Evolutionary conservation across 2,797 vertebrate species (phyloP).

Genomic region (Picus viridis): DNA sequence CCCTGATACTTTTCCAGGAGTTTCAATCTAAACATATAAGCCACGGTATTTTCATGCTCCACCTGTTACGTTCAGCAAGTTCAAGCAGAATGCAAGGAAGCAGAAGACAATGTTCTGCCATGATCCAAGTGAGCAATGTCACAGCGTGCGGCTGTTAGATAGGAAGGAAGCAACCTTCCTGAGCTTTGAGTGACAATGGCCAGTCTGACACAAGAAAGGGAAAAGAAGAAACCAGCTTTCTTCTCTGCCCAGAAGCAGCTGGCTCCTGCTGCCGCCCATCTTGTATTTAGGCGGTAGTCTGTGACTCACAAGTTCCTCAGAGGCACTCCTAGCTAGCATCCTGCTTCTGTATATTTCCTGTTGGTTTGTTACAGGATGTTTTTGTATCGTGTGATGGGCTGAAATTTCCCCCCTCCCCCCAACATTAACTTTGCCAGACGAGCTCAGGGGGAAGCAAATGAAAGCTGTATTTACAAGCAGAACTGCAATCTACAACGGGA

Average conservation of each 20-base stretch:
- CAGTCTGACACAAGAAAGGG: neutral
- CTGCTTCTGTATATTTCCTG: neutral
- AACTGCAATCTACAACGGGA: too few relatives aligned
- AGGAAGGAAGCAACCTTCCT: neutral
- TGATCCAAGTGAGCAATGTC: neutral
- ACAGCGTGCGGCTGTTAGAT: neutral
- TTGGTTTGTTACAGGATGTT: neutral
- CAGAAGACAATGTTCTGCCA: neutral
- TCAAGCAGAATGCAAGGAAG: neutral
- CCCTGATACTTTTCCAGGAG: neutral
- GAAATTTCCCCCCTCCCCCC: too few relatives aligned
- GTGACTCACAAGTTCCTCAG: neutral
- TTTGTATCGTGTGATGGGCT: neutral
- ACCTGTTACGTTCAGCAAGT: neutral
- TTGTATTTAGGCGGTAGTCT: neutral
- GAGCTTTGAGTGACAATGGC: neutral
- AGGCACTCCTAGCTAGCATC: neutral
- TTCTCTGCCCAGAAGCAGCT: neutral
- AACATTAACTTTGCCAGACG: too few relatives aligned
- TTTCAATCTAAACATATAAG: neutral
- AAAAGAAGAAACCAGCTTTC: neutral
- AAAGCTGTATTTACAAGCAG: too few relatives aligned
- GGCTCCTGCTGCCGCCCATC: neutral
- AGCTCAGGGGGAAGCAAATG: too few relatives aligned
- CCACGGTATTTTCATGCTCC: neutral